Percentiles rank a stretch among this genome's conserved stretches.
phyloP scores from a whole-genome alignment of 1,140 invertebrate species.

The Cryptotermes secundus region DNA sequence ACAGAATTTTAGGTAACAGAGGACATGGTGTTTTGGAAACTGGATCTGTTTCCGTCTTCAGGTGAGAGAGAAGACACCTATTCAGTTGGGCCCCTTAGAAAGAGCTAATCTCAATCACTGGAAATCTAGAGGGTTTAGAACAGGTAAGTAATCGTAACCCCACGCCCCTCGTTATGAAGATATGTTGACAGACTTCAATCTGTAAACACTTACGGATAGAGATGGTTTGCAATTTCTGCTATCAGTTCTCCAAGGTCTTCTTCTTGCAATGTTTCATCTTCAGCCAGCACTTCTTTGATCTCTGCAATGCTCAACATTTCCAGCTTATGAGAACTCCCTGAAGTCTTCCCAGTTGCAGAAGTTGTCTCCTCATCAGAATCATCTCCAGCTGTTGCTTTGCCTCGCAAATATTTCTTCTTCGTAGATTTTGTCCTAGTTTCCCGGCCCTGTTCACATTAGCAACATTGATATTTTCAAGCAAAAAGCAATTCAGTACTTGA shows the following conservation, averaged over 20 bases:
- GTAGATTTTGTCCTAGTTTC: slow-evolving; percentile 95
- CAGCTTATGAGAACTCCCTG: slow-evolving; percentile 50
- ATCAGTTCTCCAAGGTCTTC: slow-evolving; percentile 64
- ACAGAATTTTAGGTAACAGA: too few species aligned
- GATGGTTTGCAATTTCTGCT: slow-evolving; percentile 58
- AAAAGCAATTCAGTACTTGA: too few species aligned
- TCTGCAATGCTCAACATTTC: slow-evolving; percentile 63
- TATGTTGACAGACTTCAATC: slow-evolving; percentile 24
- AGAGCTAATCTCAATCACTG: too few species aligned
- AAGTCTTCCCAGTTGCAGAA: background rate
- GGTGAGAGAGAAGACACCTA: too few species aligned
- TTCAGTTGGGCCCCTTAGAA: too few species aligned
- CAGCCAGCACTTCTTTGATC: slow-evolving; percentile 18
- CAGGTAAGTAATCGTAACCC: too few species aligned
- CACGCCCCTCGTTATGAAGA: too few species aligned
- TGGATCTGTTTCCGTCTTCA: too few species aligned
- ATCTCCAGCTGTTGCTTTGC: slow-evolving; percentile 49
- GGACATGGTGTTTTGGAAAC: too few species aligned
- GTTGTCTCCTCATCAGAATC: slow-evolving; percentile 52
- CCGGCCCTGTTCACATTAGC: slow-evolving; percentile 59
- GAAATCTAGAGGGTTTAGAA: too few species aligned
- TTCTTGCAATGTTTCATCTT: slow-evolving; percentile 48
- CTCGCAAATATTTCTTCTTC: slow-evolving; percentile 69
- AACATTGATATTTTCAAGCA: too few species aligned
- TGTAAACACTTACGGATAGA: slow-evolving; percentile 54